These are phyloP conservation scores for Oncopodura yosiiana DNA, from an alignment of 1,140 invertebrate genomes.

Conservation along the genomic window DNA sequence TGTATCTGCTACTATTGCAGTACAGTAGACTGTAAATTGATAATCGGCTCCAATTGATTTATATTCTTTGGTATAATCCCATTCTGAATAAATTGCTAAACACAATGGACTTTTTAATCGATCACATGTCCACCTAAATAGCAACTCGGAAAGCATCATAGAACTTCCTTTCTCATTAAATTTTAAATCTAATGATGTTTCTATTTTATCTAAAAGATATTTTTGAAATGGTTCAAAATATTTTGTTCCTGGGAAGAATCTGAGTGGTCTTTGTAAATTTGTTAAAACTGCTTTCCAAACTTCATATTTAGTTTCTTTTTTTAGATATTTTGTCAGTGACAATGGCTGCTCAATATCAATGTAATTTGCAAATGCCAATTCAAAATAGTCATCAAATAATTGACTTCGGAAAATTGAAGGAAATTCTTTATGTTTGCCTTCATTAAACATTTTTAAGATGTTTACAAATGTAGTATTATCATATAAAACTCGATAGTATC, in stretches of 20 bases:
- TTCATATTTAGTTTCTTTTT: background rate
- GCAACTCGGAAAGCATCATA: background rate
- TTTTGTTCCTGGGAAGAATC: background rate
- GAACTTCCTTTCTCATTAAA: background rate
- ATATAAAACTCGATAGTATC: too few species aligned
- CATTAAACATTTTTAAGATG: too few species aligned
- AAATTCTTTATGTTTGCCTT: background rate
- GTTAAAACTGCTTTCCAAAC: background rate
- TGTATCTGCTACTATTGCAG: background rate
- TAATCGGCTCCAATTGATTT: background rate
- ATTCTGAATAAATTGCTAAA: background rate
- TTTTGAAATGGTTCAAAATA: too few species aligned
- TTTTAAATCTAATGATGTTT: background rate
- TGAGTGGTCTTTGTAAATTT: conserved; percentile 1
- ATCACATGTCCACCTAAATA: too few species aligned
- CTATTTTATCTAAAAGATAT: too few species aligned
- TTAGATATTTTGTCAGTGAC: background rate
- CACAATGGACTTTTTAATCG: too few species aligned
- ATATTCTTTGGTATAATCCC: background rate
- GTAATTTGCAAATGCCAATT: background rate
- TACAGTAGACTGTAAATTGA: background rate
- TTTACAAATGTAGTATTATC: too few species aligned
- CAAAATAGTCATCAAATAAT: conserved; percentile 4
- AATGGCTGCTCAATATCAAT: background rate
- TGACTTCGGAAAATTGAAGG: background rate